Base-by-base conservation (phyloP, 2,888 invertebrate species). In the Brenthis daphne region DNA sequence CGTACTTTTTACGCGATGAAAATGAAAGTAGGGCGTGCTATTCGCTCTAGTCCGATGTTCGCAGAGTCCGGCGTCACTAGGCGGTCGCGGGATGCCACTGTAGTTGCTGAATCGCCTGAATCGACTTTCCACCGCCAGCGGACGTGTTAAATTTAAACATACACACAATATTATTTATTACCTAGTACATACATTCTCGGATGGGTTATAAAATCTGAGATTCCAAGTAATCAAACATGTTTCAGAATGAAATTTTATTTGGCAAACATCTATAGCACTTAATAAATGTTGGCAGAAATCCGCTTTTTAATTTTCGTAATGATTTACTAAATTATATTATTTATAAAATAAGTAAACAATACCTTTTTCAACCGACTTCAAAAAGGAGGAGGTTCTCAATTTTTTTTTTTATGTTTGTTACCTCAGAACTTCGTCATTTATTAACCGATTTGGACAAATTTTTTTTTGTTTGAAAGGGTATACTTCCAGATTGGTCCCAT, bases 111-210 rank as follows among this genome's bases (percentile, higher is more conserved):
- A 56, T 16, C 68, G 68, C 56, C 63, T 55, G 51, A 54, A 66
- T 47, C 55, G 47, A 68, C 65, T 71, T 69, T 68, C 73, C 79
- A 77, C 78, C 72, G 72, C 71, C 76, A 54, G 63, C 63, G 73
- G 77, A 75, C 68, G 76, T 69, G 79, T 82, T 81, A 79, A 78
- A 81, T 79, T 81, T 83, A 83, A 80, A 80, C 80, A 79, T 79
- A 75, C 73, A 81, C 84, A 82, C 84, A 83, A 85, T 89, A 86
- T 89, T 86, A 89, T 91, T 89, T 90, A 90, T 88, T 86, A 83
- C 80, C 76, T 58, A 72, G 67, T 74, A 85, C 81, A 84, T 74
- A 85, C 81, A 84, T 85, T 85, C 87, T 85, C 82, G 79, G 72
- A 78, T 82, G 81, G 80, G 83, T 82, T 83, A 81, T 87, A 84